Evolutionary conservation across 1,140 invertebrate species (phyloP).

Genomic region (Helicoverpa zea): DNA sequence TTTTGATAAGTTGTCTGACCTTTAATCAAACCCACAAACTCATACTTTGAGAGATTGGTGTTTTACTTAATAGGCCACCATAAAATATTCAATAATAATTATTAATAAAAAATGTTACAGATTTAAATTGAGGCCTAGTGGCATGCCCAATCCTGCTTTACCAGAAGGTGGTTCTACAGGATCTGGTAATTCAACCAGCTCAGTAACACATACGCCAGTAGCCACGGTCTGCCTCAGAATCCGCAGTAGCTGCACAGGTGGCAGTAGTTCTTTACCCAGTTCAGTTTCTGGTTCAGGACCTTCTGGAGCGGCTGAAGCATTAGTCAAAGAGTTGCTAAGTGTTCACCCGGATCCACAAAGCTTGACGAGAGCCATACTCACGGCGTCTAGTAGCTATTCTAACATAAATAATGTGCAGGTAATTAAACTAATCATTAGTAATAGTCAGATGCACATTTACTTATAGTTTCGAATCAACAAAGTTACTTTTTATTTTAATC

Average conservation of each 20-base stretch:
- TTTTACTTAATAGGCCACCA: too few species aligned
- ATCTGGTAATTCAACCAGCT: conserved; percentile 80
- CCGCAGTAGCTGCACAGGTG: conserved; percentile 75
- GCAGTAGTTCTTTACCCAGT: conserved; percentile 69
- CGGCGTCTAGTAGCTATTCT: conserved; percentile 78
- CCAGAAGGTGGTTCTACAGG: conserved; percentile 84
- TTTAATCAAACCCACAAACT: too few species aligned
- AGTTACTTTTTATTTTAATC: not conserved
- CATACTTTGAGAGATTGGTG: too few species aligned
- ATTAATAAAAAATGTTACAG: conserved; percentile 57
- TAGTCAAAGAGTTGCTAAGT: conserved; percentile 74
- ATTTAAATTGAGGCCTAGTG: conserved; percentile 78
- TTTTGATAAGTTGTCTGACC: too few species aligned
- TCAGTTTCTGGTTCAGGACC: conserved; percentile 70
- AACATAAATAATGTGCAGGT: conserved; percentile 81
- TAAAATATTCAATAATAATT: not conserved
- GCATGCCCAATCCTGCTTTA: conserved; percentile 79
- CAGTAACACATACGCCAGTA: conserved; percentile 66
- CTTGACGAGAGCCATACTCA: conserved; percentile 74
- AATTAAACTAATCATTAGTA: conserved; percentile 33
- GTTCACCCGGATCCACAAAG: conserved; percentile 77
- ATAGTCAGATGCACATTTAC: too few species aligned
- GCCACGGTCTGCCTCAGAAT: conserved; percentile 72
- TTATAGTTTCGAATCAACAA: not conserved
- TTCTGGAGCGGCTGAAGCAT: conserved; percentile 74